These are phyloP conservation scores for Sinhomidia bicolor DNA, from an alignment of 2,888 invertebrate species.

Conservation along the genomic window DNA sequence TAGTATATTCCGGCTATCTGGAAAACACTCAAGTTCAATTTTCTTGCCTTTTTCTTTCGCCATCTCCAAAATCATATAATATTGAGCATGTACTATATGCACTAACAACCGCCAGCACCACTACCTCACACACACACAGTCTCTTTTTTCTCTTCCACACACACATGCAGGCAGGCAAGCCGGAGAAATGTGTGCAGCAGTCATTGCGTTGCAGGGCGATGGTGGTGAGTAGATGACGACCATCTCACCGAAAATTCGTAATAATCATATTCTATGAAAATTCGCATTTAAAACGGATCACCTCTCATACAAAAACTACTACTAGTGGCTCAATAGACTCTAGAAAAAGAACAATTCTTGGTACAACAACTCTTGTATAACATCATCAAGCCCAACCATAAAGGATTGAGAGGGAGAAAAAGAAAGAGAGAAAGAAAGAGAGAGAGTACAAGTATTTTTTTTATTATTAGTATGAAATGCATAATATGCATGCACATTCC, in stretches of 20 bases:
- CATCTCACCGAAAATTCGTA: background rate
- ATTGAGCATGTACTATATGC: background rate
- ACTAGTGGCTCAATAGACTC: slow-evolving; percentile 37
- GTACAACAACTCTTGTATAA: background rate
- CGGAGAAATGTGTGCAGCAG: too few species aligned
- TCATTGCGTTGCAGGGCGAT: slow-evolving; percentile 10
- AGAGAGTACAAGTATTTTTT: slow-evolving; percentile 1
- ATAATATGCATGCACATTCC: slow-evolving; percentile 53
- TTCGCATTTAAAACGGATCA: slow-evolving; percentile 22
- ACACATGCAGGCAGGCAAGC: too few species aligned
- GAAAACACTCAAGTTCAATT: slow-evolving; percentile 55
- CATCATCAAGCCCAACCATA: background rate
- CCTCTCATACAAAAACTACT: slow-evolving; percentile 21
- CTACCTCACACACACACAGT: background rate
- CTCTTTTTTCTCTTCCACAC: too few species aligned
- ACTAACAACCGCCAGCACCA: too few species aligned
- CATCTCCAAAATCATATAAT: background rate
- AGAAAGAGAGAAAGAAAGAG: background rate
- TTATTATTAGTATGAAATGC: slow-evolving; percentile 36
- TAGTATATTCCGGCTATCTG: slow-evolving; percentile 7
- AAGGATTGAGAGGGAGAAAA: background rate
- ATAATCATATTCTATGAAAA: background rate
- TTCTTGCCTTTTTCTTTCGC: slow-evolving; percentile 15
- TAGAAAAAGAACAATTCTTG: slow-evolving; percentile 22
- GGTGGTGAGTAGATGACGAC: background rate